A percentile compares a stretch with the other conserved stretches of the same genome.
These are phyloP conservation scores for Acanthochromis polyacanthus DNA, from an alignment of 2,113 vertebrate species.

Conservation along the genomic window DNA sequence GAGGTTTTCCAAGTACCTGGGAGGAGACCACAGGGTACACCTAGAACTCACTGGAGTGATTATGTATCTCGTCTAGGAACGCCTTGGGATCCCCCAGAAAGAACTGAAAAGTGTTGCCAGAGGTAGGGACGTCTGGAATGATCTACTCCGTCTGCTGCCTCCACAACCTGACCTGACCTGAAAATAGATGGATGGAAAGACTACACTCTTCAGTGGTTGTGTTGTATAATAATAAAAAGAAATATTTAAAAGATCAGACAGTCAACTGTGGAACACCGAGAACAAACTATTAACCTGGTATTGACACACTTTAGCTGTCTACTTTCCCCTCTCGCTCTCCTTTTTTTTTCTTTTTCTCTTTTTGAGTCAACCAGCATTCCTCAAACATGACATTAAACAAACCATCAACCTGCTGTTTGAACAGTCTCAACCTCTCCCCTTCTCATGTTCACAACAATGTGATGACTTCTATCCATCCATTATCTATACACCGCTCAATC, in stretches of 20 bases:
- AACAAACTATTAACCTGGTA: slow-evolving; percentile 61
- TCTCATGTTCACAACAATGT: background rate
- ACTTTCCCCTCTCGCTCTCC: background rate
- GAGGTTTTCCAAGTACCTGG: no score
- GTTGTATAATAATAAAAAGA: slow-evolving; percentile 11
- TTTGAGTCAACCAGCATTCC: slow-evolving; percentile 36
- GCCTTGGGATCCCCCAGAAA: no score
- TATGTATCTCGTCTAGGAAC: no score
- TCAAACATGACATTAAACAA: slow-evolving; percentile 52
- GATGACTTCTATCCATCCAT: background rate
- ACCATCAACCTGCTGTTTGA: slow-evolving; percentile 47
- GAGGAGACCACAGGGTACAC: no score
- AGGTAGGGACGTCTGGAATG: no score
- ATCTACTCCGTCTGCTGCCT: no score
- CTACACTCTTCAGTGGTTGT: background rate
- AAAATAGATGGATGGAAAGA: no score
- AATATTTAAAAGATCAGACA: slow-evolving; percentile 10
- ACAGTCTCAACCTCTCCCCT: slow-evolving; percentile 5
- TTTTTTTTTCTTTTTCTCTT: slow-evolving; percentile 4
- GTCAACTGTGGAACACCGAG: no score
- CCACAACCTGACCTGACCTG: no score
- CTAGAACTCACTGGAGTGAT: no score
- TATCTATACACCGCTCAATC: no score
- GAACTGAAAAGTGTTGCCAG: no score
- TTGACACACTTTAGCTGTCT: slow-evolving; percentile 38